A percentile compares a stretch with the other conserved stretches of the same genome.
Conservation (phyloP, 2,113 vertebrate species). For the Ageneiosus marmoratus region DNA sequence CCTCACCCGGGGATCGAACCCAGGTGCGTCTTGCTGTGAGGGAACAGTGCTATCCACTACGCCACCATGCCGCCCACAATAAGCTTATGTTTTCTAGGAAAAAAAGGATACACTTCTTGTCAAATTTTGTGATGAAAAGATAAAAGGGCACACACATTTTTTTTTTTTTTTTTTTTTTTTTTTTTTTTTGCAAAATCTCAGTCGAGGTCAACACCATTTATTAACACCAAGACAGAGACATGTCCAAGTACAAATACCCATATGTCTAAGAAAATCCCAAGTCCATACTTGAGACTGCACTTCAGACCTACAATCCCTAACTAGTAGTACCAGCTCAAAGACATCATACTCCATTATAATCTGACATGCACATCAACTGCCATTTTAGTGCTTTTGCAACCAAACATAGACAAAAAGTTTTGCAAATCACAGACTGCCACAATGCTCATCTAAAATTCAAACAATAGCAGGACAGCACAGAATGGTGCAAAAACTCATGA, state of each 20-base stretch:
- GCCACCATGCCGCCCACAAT: no score
- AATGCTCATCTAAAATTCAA: neutral
- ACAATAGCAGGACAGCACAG: neutral
- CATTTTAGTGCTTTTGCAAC: neutral
- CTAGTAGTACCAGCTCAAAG: neutral
- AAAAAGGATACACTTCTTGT: neutral
- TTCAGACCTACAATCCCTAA: neutral
- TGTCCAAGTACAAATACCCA: neutral
- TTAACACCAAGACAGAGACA: neutral
- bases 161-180: neutral
- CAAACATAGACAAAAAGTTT: neutral
- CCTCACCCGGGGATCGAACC: no score
- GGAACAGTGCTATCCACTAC: no score
- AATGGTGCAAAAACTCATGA: neutral
- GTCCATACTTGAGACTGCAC: no score
- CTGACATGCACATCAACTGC: neutral
- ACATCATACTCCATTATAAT: no score
- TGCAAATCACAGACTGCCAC: neutral
- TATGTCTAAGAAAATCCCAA: neutral
- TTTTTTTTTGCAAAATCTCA: neutral
- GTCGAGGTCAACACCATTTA: neutral
- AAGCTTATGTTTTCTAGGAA: neutral
- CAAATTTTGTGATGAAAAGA: neutral
- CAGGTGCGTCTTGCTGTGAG: no score
- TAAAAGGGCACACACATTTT: neutral